phyloP scores from a whole-genome alignment of 2,888 invertebrate species.

The Trachelus iudaicus region DNA sequence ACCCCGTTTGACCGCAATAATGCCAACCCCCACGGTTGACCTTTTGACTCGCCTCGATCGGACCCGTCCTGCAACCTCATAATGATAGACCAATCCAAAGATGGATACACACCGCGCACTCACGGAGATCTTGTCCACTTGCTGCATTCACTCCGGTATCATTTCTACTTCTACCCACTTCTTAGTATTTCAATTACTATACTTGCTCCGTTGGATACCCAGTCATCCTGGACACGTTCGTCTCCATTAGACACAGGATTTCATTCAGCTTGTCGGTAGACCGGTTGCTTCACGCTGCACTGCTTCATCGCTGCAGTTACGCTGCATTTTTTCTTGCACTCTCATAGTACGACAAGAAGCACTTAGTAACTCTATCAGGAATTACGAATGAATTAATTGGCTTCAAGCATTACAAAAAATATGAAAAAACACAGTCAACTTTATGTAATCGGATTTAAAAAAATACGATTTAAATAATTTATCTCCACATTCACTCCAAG shows the following conservation, averaged over 20 bases:
- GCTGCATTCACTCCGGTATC: background rate
- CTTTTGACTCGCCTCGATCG: constrained; percentile 22
- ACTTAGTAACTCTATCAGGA: background rate
- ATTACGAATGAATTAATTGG: background rate
- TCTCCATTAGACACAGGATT: background rate
- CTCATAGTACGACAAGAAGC: background rate
- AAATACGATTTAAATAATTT: background rate
- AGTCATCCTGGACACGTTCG: constrained; percentile 3
- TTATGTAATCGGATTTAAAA: background rate
- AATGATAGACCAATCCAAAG: constrained; percentile 15
- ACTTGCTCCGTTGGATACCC: background rate
- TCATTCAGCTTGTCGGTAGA: background rate
- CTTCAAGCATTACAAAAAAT: background rate
- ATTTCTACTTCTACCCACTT: background rate
- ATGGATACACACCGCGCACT: background rate
- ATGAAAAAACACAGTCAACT: background rate
- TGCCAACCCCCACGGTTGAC: constrained; percentile 40
- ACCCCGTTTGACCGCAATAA: constrained; percentile 60
- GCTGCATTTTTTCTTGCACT: background rate
- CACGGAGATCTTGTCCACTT: background rate
- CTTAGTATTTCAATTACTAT: background rate
- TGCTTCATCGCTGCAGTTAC: background rate
- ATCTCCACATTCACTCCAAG: background rate
- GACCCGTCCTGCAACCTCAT: constrained; percentile 28
- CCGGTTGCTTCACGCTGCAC: background rate